Percentiles rank a stretch among this genome's conserved stretches.
These are phyloP conservation scores for Euproctis similis DNA, from an alignment of 2,888 invertebrate genomes.

Conservation along the genomic window DNA sequence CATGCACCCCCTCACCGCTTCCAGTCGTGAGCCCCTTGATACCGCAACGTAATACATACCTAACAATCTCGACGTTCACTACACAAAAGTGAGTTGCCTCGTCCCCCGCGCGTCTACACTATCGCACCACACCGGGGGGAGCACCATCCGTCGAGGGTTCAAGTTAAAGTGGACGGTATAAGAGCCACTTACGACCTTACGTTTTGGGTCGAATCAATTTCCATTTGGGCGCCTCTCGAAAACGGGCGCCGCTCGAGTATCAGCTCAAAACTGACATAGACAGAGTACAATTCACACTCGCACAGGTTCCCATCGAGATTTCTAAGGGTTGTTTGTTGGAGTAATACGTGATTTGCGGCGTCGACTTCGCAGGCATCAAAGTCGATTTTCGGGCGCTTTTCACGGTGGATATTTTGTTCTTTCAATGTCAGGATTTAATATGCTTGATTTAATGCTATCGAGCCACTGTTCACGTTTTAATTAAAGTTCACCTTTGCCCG, in stretches of 20 bases:
- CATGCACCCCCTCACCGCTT: slow-evolving; percentile 58
- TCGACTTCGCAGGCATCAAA: slow-evolving; percentile 29
- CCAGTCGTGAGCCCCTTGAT: slow-evolving; percentile 36
- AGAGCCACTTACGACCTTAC: slow-evolving; percentile 48
- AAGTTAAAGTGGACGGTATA: slow-evolving; percentile 18
- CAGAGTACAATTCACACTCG: slow-evolving; percentile 50
- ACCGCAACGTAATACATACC: slow-evolving; percentile 43
- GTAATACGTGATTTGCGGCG: slow-evolving; percentile 67
- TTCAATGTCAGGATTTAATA: slow-evolving; percentile 26
- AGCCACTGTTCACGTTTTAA: slow-evolving; percentile 47
- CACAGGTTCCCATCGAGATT: slow-evolving; percentile 40
- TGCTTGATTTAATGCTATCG: slow-evolving; percentile 24
- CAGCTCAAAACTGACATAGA: slow-evolving; percentile 29
- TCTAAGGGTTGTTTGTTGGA: slow-evolving; percentile 56
- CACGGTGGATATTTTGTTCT: slow-evolving; percentile 27
- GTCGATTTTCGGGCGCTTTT: slow-evolving; percentile 35
- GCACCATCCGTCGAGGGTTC: slow-evolving; percentile 33
- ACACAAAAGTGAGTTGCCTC: slow-evolving; percentile 29
- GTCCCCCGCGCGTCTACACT: slow-evolving; percentile 17
- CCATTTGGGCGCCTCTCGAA: slow-evolving; percentile 46
- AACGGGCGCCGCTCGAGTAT: slow-evolving; percentile 30
- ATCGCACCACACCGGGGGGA: slow-evolving; percentile 26
- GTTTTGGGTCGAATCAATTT: slow-evolving; percentile 63
- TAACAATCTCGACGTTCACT: slow-evolving; percentile 33
- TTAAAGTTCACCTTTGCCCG: slow-evolving; percentile 39